A percentile compares a stretch with the other conserved stretches of the same genome.
phyloP scores from a whole-genome alignment of 2,797 vertebrate species.

The Aplochiton taeniatus region DNA sequence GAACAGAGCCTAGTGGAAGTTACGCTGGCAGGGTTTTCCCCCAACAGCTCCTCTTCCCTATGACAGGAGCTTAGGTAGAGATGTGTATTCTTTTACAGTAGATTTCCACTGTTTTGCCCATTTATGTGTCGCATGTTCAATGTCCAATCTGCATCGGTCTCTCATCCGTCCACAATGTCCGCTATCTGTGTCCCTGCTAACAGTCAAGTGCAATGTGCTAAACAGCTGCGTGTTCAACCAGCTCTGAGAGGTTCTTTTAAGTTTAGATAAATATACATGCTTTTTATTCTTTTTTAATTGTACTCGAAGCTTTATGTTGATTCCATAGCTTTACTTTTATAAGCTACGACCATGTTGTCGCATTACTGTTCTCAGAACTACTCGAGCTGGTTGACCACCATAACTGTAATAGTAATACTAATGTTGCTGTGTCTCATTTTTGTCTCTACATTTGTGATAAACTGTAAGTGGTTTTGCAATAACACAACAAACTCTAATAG shows the following conservation, averaged over 20 bases:
- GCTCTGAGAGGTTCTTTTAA: constrained; percentile 42
- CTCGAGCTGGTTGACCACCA: constrained; percentile 70
- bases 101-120: neutral
- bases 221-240: constrained; percentile 68
- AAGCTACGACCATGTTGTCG: neutral
- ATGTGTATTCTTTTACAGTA: neutral
- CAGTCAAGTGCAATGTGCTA: constrained; percentile 57
- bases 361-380: no score
- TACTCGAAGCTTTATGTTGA: neutral
- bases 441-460: constrained; percentile 28
- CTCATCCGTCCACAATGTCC: constrained; percentile 59
- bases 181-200: constrained; percentile 63
- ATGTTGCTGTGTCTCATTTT: constrained; percentile 21
- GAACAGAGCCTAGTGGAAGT: no score
- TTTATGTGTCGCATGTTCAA: neutral
- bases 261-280: neutral
- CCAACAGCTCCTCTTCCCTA: neutral
- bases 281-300: neutral
- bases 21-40: neutral
- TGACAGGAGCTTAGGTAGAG: no score
- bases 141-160: constrained; percentile 58
- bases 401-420: constrained; percentile 38
- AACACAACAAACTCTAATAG: constrained; percentile 43
- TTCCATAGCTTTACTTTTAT: neutral
- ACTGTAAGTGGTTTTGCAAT: constrained; percentile 12